These are phyloP conservation scores for Argentina silus DNA, from an alignment of 2,797 vertebrate species.

Conservation along the genomic window DNA sequence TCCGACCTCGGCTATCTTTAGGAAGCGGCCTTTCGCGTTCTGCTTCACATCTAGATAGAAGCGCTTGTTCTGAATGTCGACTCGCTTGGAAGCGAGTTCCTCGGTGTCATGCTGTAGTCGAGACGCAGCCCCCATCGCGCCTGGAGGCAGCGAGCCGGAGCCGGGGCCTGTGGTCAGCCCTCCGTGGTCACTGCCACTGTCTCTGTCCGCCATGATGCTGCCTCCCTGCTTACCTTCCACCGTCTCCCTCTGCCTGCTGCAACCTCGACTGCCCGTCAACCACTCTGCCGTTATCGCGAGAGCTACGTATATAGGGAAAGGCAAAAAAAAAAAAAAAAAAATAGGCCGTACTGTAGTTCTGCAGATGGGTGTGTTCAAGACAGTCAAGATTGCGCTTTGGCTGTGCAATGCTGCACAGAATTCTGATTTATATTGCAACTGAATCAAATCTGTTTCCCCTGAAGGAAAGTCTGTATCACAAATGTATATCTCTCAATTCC, in stretches of 20 bases:
- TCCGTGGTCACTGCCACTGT: slow-evolving; percentile 96
- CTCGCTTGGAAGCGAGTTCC: slow-evolving; percentile 97
- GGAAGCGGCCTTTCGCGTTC: slow-evolving; percentile 98
- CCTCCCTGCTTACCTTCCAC: slow-evolving; percentile 87
- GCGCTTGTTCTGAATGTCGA: slow-evolving; percentile 99
- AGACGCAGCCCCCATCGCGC: slow-evolving; percentile 84
- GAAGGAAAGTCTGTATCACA: background rate
- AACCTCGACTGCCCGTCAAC: slow-evolving; percentile 85
- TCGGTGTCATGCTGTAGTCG: slow-evolving; percentile 96
- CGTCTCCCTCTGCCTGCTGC: slow-evolving; percentile 85
- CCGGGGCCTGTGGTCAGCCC: slow-evolving; percentile 88
- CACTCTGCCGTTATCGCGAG: slow-evolving; percentile 89
- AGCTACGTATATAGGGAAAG: slow-evolving; percentile 47
- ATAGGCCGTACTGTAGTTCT: slow-evolving; percentile 56
- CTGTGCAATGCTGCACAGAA: background rate
- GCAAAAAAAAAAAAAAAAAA: slow-evolving; percentile 56
- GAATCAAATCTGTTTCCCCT: background rate
- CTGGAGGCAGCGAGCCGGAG: slow-evolving; percentile 81
- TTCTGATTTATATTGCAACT: background rate
- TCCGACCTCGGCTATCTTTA: slow-evolving; percentile 99
- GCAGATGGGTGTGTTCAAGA: slow-evolving; percentile 64
- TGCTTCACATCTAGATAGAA: slow-evolving; percentile 99
- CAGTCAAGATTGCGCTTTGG: background rate
- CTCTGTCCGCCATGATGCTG: slow-evolving; percentile 98
- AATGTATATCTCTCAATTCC: too few relatives aligned